Evolutionary conservation across 64 coral and sea anemone species (phyloP), one percentile per base, ranked within the genome.

Genomic region (Astreopora myriophthalma): DNA sequence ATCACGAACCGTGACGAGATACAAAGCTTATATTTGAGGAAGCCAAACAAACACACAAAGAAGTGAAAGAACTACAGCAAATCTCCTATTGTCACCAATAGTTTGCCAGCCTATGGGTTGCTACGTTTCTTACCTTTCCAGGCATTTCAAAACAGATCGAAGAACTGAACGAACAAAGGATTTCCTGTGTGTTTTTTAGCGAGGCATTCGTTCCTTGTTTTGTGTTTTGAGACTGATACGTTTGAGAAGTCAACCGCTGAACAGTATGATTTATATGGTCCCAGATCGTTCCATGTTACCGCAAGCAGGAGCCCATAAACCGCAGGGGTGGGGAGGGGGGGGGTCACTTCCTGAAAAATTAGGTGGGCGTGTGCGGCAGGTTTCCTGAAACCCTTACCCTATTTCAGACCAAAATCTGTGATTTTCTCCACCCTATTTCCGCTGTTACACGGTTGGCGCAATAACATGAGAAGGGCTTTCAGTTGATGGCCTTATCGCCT

Each of bases 41-140:
- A 52, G 29, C 27, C 5, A 16, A 20, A 16, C 66, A 33, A 70
- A 80, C 76, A 60, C 48, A 33, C 55, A 83, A 64, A n/a, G 55
- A n/a, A n/a, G n/a, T n/a, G n/a, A 61, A 36, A 61, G 40, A 44
- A 11, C 11, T 29, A 22, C 25, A 46, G 52, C 23, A 58, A 66
- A 83, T 26, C 4, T 64, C 38, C 36, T 2, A 64, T 63, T 7
- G 12, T 19, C 24, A 42, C 14, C 22, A 36, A 83, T 37, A 12
- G 0, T 9, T 36, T 5, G 33, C 1, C 3, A 8, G 12, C 29
- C 22, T 33, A 9, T 63, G 2, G 52, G n/a, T 64, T 38, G 30
- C 19, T 27, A 64, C 22, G 8, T 14, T 23, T n/a, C 79, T 83
- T 83, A 83, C 79, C 79, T 83, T 83, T 37, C 79, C 79, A 83